Percentiles rank a stretch among this genome's conserved stretches.
Evolutionary conservation across 2,888 invertebrate genomes (phyloP).

Genomic region (Tachina grossa): DNA sequence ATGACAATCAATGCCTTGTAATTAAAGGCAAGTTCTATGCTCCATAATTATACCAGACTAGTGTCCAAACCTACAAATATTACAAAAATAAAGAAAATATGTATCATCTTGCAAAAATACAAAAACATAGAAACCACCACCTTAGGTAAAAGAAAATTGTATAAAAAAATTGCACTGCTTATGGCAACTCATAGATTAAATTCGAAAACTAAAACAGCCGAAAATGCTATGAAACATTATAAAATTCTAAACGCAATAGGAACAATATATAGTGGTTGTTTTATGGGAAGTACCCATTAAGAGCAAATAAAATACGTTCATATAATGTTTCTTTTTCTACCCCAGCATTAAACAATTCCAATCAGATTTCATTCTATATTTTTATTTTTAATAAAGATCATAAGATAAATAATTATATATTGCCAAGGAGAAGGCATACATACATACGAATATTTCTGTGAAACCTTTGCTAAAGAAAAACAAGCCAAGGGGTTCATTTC

Average conservation of each 20-base stretch:
- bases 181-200: slow-evolving; percentile 68
- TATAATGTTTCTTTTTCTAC: slow-evolving; percentile 16
- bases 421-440: slow-evolving; percentile 27
- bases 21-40: slow-evolving; percentile 44
- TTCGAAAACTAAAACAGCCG: slow-evolving; percentile 53
- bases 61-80: slow-evolving; percentile 22
- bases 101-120: slow-evolving; percentile 35
- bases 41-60: slow-evolving; percentile 19
- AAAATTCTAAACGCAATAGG: slow-evolving; percentile 3
- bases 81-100: slow-evolving; percentile 27
- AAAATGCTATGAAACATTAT: slow-evolving; percentile 30
- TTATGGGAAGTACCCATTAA: slow-evolving; percentile 20
- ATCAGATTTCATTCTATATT: slow-evolving; percentile 38
- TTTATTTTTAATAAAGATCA: slow-evolving; percentile 55
- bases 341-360: slow-evolving; percentile 2
- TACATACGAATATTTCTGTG: slow-evolving; percentile 20
- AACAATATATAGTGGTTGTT: slow-evolving; percentile 39
- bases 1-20: slow-evolving; percentile 15
- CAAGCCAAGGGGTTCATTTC: slow-evolving; percentile 26
- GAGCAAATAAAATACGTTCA: slow-evolving; percentile 12
- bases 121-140: slow-evolving; percentile 19
- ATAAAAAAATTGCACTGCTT: slow-evolving; percentile 56
- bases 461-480: slow-evolving; percentile 31
- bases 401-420: slow-evolving; percentile 65
- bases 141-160: not conserved